Base-by-base conservation (phyloP, 2,888 invertebrate species). In the Clepsis dumicolana region DNA sequence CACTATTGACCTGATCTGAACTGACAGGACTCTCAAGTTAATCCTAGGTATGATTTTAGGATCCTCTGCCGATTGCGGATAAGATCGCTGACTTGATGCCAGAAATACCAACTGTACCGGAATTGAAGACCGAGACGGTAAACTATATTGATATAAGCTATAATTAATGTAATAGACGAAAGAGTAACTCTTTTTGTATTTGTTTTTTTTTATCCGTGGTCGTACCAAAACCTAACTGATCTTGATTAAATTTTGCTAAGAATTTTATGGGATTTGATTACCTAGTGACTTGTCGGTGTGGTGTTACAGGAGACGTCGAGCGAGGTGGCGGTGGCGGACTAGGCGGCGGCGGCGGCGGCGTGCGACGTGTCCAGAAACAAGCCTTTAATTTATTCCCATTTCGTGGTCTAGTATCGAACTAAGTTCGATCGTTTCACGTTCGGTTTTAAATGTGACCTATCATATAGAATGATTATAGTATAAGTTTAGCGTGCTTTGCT, bases 401-500 rank as follows among this genome's bases (percentile, higher is more conserved):
- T 83, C 83, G 86, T 85, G 86, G 85, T 84, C 86, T 88, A 84
- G 85, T 81, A 80, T 86, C 89, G 93, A 91, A 92, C 93, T 85
- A 86, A 93, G 92, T 92, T 93, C 90, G 91, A 79, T 80, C 78
- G 78, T 77, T 85, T 86, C 87, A 83, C 89, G 88, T 89, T 87
- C 82, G 82, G 85, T 90, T 89, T 87, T 81, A 84, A 83, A 84
- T 79, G 85, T 87, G 86, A 90, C 89, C 82, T 87, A 85, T 84
- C 85, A 85, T 86, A 87, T 88, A 90, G 85, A 87, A 87, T 84
- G 86, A 88, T 87, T 87, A 87, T 92, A 91, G 89, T 87, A 84
- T 93, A 93, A 93, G 93, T 90, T 93, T 89, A 93, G 93, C 88
- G 90, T 92, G 93, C 92, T 93, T 93, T 92, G 93, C 93, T 93